Conservation (phyloP, 2,113 vertebrate species). For the Danionella cerebrum region DNA sequence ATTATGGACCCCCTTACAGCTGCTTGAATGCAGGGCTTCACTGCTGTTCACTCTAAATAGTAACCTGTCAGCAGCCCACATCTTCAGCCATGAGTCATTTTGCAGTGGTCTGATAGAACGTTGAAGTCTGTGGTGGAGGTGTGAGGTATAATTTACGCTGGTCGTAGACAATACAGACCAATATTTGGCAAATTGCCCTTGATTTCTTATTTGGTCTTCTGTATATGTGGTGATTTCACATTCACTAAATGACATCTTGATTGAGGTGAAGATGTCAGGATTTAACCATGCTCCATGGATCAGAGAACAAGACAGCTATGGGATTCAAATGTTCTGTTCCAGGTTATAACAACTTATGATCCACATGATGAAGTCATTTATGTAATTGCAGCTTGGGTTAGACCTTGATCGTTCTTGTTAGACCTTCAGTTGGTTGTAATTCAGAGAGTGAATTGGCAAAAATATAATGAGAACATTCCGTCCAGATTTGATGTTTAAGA, state of each 20-base stretch:
- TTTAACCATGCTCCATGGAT: too few relatives aligned
- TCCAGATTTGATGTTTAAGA: too few relatives aligned
- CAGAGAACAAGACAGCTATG: too few relatives aligned
- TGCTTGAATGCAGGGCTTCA: neutral
- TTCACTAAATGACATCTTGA: neutral
- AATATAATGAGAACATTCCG: too few relatives aligned
- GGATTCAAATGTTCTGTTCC: constrained; percentile 37
- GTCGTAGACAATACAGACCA: too few relatives aligned
- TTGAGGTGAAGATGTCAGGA: constrained; percentile 5
- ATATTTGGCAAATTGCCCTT: too few relatives aligned
- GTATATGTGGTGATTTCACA: neutral
- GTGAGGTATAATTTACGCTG: neutral
- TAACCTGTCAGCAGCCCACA: neutral
- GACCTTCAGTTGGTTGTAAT: too few relatives aligned
- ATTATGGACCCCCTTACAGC: too few relatives aligned
- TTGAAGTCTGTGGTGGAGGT: neutral
- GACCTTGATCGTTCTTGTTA: neutral
- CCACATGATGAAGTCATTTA: constrained; percentile 13
- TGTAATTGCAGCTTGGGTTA: neutral
- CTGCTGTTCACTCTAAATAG: neutral
- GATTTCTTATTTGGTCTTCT: neutral
- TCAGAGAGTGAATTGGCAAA: too few relatives aligned
- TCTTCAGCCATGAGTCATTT: neutral
- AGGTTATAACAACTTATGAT: constrained; percentile 13
- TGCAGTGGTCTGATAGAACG: neutral